Evolutionary conservation across 2,797 vertebrate species (phyloP), one percentile per base, ranked within the genome.

Genomic region (Cyprinodon diabolis): DNA sequence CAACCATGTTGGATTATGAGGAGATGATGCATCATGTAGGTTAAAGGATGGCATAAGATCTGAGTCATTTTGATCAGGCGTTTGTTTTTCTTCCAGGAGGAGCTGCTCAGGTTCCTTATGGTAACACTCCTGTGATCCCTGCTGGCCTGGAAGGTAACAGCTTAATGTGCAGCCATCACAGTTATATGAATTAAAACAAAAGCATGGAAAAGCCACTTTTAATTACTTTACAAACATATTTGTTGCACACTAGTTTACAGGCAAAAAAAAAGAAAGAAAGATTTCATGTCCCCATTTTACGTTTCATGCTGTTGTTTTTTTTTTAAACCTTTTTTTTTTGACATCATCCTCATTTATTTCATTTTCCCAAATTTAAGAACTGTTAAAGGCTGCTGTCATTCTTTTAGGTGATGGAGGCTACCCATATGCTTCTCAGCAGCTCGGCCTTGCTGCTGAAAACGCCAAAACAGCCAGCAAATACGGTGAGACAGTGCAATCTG

Each of bases 61-160:
- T 81, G 68, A 85, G 21, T 84, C 68, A 74, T 23, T 65, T 6
- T 68, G 14, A 17, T 65, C 43, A 21, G 72, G 2, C 68, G 10
- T 30, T 7, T 73, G 75, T 74, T 68, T 77, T 1, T 68, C 51
- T 52, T 47, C 15, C 67, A 91, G 37, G 69, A 91, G 91, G 82
- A 72, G 91, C 86, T 6, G 86, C 85, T 79, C 93, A 94, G 82
- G 76, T 80, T 82, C 90, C 93, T 55, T 94, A 94, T 23, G 93
- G 84, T 0, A 92, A 85, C 0, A 80, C 86, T 68, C 91, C 93
- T 4, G 81, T 93, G 71, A 90, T 95, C 76, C 85, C 92, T 48
- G 67, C 91, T 45, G 93, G 92, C 52, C 83, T 93, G 71, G 94
- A 95, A 57, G 95, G 95, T 95, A 82, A 80, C 79, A 43, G 47